A percentile compares a stretch with the other conserved stretches of the same genome.
Conservation (phyloP, 2,888 invertebrate genomes). For the Ceraclea dissimilis region DNA sequence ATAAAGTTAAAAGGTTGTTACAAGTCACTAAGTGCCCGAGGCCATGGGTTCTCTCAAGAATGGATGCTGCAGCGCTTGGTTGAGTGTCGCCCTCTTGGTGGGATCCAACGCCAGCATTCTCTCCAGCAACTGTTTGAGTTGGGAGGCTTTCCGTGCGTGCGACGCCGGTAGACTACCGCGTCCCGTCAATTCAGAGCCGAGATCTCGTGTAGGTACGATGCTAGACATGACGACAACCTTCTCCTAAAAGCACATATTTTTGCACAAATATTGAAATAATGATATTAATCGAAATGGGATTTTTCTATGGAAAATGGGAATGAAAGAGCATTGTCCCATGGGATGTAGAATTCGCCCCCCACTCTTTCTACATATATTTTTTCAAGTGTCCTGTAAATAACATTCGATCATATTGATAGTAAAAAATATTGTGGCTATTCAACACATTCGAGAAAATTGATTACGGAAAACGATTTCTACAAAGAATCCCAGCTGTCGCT, state of each 20-base stretch:
- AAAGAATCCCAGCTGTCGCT: no score
- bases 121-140: conserved; percentile 87
- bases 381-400: no score
- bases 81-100: conserved; percentile 85
- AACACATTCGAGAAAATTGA: no score
- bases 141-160: conserved; percentile 84
- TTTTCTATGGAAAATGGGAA: no score
- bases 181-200: conserved; percentile 75
- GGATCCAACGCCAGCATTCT: conserved; percentile 89
- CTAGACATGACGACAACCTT: conserved; percentile 94
- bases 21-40: conserved; percentile 8
- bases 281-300: no score
- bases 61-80: conserved; percentile 88
- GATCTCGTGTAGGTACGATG: conserved; percentile 76
- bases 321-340: no score
- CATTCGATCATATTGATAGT: no score
- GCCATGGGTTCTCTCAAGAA: conserved; percentile 42
- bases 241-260: conserved; percentile 59
- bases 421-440: no score
- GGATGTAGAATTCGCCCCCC: no score
- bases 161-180: conserved; percentile 83
- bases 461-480: no score
- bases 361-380: no score
- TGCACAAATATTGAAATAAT: no score
- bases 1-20: conserved; percentile 14